phyloP scores from a whole-genome alignment of 2,888 invertebrate genomes.

The Hermaeophaga mercurialis region DNA sequence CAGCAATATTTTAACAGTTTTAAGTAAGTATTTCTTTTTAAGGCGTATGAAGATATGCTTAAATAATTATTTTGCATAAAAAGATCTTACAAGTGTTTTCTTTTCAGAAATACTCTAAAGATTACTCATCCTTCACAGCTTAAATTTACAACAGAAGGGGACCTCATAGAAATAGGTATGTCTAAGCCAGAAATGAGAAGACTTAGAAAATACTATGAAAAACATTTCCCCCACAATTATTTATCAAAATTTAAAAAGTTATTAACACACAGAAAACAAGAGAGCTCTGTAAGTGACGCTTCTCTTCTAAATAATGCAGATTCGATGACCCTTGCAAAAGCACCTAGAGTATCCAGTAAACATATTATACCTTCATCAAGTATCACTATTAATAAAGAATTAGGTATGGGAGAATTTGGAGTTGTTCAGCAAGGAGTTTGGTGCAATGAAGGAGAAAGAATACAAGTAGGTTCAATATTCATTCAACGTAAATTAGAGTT shows the following conservation, averaged over 20 bases:
- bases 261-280: constrained; percentile 67
- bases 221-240: constrained; percentile 92
- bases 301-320: constrained; percentile 48
- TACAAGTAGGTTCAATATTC: constrained; percentile 55
- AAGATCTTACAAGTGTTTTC: constrained; percentile 1
- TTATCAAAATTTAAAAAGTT: constrained; percentile 89
- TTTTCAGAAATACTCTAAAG: constrained; percentile 82
- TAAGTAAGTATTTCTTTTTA: constrained; percentile 61
- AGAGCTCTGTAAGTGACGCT: constrained; percentile 49
- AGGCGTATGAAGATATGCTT: too few species aligned
- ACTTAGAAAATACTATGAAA: constrained; percentile 90
- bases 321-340: constrained; percentile 54
- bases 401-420: constrained; percentile 97
- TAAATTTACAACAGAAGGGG: constrained; percentile 93
- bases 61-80: too few species aligned
- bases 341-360: constrained; percentile 76
- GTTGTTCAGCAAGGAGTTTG: constrained; percentile 97
- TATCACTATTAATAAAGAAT: constrained; percentile 90
- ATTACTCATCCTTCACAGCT: constrained; percentile 85
- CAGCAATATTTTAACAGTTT: constrained; percentile 87
- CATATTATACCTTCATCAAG: constrained; percentile 85
- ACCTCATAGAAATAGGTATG: constrained; percentile 89
- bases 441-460: constrained; percentile 92
- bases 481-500: too few species aligned
- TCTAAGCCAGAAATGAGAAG: constrained; percentile 94